phyloP scores from a whole-genome alignment of 2,888 invertebrate genomes.

The Phaonia tiefii region DNA sequence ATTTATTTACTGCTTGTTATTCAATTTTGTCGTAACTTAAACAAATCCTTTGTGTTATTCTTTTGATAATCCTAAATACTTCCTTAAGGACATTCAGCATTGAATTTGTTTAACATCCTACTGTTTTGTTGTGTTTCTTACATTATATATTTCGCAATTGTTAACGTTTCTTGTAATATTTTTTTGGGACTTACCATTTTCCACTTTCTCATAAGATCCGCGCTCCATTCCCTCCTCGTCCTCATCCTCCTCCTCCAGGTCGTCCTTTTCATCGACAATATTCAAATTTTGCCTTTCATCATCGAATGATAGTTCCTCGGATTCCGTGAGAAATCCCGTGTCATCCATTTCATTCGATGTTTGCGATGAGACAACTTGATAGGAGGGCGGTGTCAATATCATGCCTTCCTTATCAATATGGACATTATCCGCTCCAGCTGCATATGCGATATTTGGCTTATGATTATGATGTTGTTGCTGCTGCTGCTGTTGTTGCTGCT shows the following conservation, averaged over 20 bases:
- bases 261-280: conserved; percentile 68
- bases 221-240: conserved; percentile 69
- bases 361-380: conserved; percentile 76
- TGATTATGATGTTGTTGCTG: conserved; percentile 45
- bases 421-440: conserved; percentile 67
- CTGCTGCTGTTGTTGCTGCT: conserved; percentile 60
- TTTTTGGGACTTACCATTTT: conserved; percentile 79
- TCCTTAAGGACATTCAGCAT: too few species aligned
- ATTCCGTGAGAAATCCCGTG: conserved; percentile 76
- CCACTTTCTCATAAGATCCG: conserved; percentile 74
- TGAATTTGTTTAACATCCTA: too few species aligned
- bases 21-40: too few species aligned
- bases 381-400: conserved; percentile 73
- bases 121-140: too few species aligned
- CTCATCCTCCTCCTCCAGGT: conserved; percentile 65
- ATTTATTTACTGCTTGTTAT: too few species aligned
- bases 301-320: conserved; percentile 77
- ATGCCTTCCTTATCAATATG: conserved; percentile 69
- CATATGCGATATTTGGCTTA: conserved; percentile 62
- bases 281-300: conserved; percentile 74
- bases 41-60: too few species aligned
- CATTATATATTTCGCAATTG: too few species aligned
- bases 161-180: too few species aligned
- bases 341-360: conserved; percentile 78
- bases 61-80: too few species aligned